Base-by-base conservation (phyloP, 1,140 invertebrate genomes). In the Drosophila suzukii region DNA sequence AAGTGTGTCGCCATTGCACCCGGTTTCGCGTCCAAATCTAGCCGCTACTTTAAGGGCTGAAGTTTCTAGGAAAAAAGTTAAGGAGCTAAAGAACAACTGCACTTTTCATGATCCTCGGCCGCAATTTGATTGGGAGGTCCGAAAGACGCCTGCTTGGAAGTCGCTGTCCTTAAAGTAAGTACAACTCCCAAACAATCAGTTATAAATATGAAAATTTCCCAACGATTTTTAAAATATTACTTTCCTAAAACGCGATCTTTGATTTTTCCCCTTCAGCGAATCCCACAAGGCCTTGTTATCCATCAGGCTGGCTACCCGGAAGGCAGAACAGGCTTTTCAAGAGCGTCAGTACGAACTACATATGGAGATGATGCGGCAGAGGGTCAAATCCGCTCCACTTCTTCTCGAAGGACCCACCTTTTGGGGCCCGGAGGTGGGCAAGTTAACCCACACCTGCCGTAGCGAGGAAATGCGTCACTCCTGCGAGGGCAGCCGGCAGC, bases 91-190 rank as follows among this genome's bases (percentile, higher is more conserved):
- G 41, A 91, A 91, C 53, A 91, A 91, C 44, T 91, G 91, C 55
- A 92, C 91, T 0, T 91, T 70, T 44, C 73, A 90, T 8, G 91
- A 91, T 39, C 75, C 73, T 0, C 66, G 78, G 2, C 78, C 83
- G 10, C 78, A 83, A 17, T 75, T 80, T 13, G 83, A 91, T 62
- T 92, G 92, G 92, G 92, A 91, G 54, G 91, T 92, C 10, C 78
- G 90, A 12, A 92, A 92, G 50, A 92, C 90, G 8, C 92, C 91
- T 6, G 92, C 89, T 13, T 92, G 91, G 90, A 92, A 92, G 53
- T 91, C 90, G 1, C 60, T 92, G 11, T 81, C 83, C 1, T 54
- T 91, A 6, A 92, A 92, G 91, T 92, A 39, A 86, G 76, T 70
- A 32, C 1, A 0, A 41, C 11, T 8, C 7, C 4, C 0, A 34